These are phyloP conservation scores for Dendropsophus ebraccatus DNA, from an alignment of 2,113 vertebrate species.

Conservation along the genomic window DNA sequence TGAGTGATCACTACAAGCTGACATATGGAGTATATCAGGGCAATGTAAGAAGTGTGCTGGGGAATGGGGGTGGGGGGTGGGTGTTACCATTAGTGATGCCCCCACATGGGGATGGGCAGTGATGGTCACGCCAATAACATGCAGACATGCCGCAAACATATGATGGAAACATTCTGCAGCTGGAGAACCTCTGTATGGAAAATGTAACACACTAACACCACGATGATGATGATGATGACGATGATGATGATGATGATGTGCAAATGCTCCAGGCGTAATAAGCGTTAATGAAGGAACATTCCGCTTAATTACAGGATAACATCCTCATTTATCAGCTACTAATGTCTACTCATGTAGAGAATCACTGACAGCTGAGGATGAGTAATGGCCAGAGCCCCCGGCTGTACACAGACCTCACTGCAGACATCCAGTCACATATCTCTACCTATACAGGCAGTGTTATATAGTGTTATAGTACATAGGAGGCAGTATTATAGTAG, in stretches of 20 bases:
- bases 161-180: background rate
- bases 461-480: background rate
- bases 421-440: too few species aligned
- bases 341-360: background rate
- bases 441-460: too few species aligned
- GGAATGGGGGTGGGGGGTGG: too few species aligned
- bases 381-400: background rate
- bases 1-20: background rate
- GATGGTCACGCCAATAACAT: background rate
- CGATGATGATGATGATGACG: too few species aligned
- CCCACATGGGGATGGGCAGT: background rate
- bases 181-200: background rate
- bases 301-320: background rate
- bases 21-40: background rate
- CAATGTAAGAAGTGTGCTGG: background rate
- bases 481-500: conserved; percentile 7
- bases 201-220: background rate
- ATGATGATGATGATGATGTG: too few species aligned
- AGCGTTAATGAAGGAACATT: background rate
- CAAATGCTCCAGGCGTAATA: background rate
- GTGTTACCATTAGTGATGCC: too few species aligned
- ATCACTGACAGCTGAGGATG: background rate
- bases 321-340: background rate
- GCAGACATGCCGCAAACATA: background rate
- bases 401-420: background rate